Evolutionary conservation across 2,888 invertebrate species (phyloP), one percentile per base, ranked within the genome.

Genomic region (Cryptocheilus praepositus): DNA sequence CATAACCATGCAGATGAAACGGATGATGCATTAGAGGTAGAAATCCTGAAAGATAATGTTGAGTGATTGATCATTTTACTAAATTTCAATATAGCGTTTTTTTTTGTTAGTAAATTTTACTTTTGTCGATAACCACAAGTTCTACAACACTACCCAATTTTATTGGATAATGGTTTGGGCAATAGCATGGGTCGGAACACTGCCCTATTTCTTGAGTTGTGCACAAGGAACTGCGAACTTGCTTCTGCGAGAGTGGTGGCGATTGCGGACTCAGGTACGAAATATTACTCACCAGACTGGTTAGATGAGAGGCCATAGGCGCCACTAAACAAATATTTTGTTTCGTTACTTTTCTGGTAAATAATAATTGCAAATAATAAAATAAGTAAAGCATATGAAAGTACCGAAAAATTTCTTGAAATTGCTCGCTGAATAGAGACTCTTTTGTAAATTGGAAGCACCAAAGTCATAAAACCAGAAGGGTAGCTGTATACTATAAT

Each of bases 401-500:
- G 25, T 45, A 22, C 21, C 19, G 19, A 56, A 45, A 19, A 36
- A 44, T 25, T n/a, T 25, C 19, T 58, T 46, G 25, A 16, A 44
- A 13, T 3, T 45, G 45, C 45, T 4, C 16, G n/a, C 43, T 43
- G 15, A 4, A 16, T 4, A 45, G 5, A 25, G 25, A 25, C 5
- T 5, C 70, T 15, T 44, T 8, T 81, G 66, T 13, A 82, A 61
- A 65, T 84, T 85, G 0, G 51, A 8, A 61, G n/a, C n/a, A n/a
- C 59, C 22, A 3, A 63, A 49, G n/a, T 15, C n/a, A 25, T 49
- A 51, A 88, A 95, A 95, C 77, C 94, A 91, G 90, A 95, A 95
- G 7, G 95, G 95, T 69, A 95, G 89, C 89, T 95, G 95, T 75
- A 95, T 94, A 89, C 95, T 95, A 54, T 95, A 93, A 83, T 95